Percentiles rank a stretch among this genome's conserved stretches.
Evolutionary conservation across 2,888 invertebrate species (phyloP).

Genomic region (Penaeus monodon): DNA sequence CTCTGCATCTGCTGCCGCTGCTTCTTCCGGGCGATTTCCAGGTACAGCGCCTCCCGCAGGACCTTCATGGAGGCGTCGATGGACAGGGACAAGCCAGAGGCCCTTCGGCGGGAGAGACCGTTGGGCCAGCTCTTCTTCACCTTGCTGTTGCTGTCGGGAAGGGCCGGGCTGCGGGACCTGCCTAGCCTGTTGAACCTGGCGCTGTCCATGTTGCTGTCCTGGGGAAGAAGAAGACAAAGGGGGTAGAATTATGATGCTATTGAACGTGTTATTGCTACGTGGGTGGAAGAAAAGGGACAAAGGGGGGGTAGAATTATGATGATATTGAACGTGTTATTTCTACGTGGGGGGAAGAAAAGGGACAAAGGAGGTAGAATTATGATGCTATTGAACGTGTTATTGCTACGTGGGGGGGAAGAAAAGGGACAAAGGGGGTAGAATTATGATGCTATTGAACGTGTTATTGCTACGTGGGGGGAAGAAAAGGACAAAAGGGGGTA

Average conservation of each 20-base stretch:
- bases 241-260: neutral
- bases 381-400: too few species aligned
- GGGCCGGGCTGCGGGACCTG: neutral
- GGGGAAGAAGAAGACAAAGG: too few species aligned
- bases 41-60: conserved; percentile 54
- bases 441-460: conserved; percentile 9
- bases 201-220: neutral
- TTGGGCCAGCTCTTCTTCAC: conserved; percentile 41
- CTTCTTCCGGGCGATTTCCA: conserved; percentile 57
- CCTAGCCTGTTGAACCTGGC: too few species aligned
- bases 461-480: too few species aligned
- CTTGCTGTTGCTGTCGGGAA: conserved; percentile 4
- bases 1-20: conserved; percentile 53
- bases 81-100: conserved; percentile 48
- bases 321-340: too few species aligned
- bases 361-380: too few species aligned
- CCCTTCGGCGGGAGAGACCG: conserved; percentile 29
- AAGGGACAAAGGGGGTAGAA: too few species aligned
- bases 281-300: too few species aligned
- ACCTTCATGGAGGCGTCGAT: conserved; percentile 61
- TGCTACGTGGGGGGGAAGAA: neutral
- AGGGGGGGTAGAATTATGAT: too few species aligned
- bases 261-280: conserved; percentile 13
- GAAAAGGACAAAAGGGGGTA: too few species aligned
- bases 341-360: too few species aligned